phyloP scores from a whole-genome alignment of 2,888 invertebrate species.

The Siphonodentalium dalli region DNA sequence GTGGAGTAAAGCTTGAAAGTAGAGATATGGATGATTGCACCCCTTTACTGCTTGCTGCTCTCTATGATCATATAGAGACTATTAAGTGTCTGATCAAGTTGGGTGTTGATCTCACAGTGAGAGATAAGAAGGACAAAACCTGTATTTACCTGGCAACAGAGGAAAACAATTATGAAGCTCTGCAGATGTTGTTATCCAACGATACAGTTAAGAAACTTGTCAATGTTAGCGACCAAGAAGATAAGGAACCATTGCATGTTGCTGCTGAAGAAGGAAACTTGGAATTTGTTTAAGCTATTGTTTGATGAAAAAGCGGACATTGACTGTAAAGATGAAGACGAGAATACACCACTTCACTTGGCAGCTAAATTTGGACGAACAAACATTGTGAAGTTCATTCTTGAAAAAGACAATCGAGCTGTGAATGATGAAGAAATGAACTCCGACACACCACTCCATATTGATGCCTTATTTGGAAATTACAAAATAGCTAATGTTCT shows the following conservation, averaged over 20 bases:
- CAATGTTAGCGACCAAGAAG: constrained; percentile 65
- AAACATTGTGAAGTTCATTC: constrained; percentile 59
- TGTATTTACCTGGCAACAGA: constrained; percentile 66
- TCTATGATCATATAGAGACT: constrained; percentile 62
- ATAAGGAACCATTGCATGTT: constrained; percentile 67
- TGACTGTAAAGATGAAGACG: constrained; percentile 67
- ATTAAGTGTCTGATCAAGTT: constrained; percentile 58
- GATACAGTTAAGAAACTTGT: constrained; percentile 52
- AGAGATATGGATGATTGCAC: constrained; percentile 65
- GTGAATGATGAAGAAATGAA: constrained; percentile 66
- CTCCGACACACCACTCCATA: constrained; percentile 65
- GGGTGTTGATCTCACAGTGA: constrained; percentile 60
- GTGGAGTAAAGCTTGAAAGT: constrained; percentile 63
- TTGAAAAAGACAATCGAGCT: constrained; percentile 55
- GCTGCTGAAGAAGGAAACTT: constrained; percentile 65
- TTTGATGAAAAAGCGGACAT: constrained; percentile 62
- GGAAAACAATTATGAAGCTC: constrained; percentile 62
- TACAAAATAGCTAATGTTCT: constrained; percentile 61
- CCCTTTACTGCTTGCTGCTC: constrained; percentile 65
- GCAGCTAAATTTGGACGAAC: constrained; percentile 64
- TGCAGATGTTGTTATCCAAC: constrained; percentile 60
- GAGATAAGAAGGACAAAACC: constrained; percentile 66
- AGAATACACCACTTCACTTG: constrained; percentile 66
- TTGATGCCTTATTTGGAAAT: constrained; percentile 65
- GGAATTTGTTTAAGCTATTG: constrained; percentile 57